Conservation (phyloP, 2,797 vertebrate species). For the Enteromius unitaeniatus region DNA sequence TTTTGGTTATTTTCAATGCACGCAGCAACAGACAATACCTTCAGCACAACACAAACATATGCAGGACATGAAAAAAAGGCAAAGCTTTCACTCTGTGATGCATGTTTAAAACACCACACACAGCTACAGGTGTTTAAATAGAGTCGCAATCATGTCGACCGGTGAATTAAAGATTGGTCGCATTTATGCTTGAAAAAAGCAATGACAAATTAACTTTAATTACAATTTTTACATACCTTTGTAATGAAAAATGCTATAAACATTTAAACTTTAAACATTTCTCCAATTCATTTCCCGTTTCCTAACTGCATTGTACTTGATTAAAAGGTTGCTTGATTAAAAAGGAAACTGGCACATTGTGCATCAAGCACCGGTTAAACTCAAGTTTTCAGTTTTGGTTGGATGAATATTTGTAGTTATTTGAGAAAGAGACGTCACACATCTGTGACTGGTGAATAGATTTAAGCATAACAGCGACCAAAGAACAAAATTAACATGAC, state of each 20-base stretch:
- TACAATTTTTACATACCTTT: not conserved
- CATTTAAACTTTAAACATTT: not conserved
- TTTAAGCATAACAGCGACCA: not conserved
- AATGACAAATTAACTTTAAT: not conserved
- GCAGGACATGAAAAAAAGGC: not conserved
- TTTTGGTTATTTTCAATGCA: not conserved
- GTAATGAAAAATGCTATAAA: not conserved
- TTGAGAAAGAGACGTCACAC: not conserved
- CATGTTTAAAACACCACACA: not conserved
- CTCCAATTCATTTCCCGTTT: no score
- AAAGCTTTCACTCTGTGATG: not conserved
- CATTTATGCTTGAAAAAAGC: not conserved
- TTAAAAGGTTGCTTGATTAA: not conserved
- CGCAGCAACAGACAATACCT: not conserved
- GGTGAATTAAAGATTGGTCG: not conserved
- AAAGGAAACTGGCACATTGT: not conserved
- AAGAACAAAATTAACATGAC: not conserved
- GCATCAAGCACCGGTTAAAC: not conserved
- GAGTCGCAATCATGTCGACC: not conserved
- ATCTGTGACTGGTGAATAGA: not conserved
- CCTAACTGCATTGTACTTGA: not conserved
- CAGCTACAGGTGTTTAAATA: conserved; percentile 19
- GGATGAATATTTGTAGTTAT: not conserved
- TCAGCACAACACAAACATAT: not conserved
- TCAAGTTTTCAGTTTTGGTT: not conserved